Percentiles rank a stretch among this genome's conserved stretches.
phyloP scores from a whole-genome alignment of 53 echinoderm and acorn worm species.

The Holothuria scabra region DNA sequence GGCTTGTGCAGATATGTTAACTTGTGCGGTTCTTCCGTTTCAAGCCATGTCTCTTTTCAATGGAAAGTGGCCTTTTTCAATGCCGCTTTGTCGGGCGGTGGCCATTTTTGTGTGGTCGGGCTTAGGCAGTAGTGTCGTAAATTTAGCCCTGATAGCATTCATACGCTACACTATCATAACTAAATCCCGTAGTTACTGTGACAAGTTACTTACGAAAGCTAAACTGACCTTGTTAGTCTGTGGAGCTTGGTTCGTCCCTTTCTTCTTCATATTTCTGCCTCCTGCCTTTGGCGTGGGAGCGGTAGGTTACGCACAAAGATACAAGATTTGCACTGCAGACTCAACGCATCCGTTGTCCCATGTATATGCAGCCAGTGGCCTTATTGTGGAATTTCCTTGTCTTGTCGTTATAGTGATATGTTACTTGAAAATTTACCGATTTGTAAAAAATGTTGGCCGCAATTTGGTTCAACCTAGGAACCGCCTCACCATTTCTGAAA shows the following conservation, averaged over 20 bases:
- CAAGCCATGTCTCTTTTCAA: slow-evolving; percentile 66
- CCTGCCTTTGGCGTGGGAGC: slow-evolving; percentile 49
- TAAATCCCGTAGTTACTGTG: slow-evolving; percentile 52
- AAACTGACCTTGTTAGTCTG: slow-evolving; percentile 63
- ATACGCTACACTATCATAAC: slow-evolving; percentile 79
- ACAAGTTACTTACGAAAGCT: slow-evolving; percentile 57
- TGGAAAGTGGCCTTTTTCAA: neutral
- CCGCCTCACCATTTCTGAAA: neutral
- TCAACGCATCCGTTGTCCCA: slow-evolving; percentile 42
- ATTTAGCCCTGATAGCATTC: slow-evolving; percentile 76
- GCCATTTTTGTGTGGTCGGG: slow-evolving; percentile 69
- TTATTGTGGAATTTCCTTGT: neutral
- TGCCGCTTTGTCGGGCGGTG: slow-evolving; percentile 50
- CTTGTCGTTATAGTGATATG: slow-evolving; percentile 3
- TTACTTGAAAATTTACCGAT: slow-evolving; percentile 10
- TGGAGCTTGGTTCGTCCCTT: slow-evolving; percentile 65
- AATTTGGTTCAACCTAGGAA: neutral
- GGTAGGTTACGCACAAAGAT: slow-evolving; percentile 56
- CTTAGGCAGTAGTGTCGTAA: slow-evolving; percentile 74
- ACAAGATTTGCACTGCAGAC: slow-evolving; percentile 52
- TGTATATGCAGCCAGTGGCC: neutral
- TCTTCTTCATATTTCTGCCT: slow-evolving; percentile 51
- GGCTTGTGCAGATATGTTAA: slow-evolving; percentile 81
- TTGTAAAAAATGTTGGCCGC: neutral
- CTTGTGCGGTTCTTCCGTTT: slow-evolving; percentile 75